Evolutionary conservation across 2,888 invertebrate species (phyloP).

Genomic region (Lochmaea capreae): DNA sequence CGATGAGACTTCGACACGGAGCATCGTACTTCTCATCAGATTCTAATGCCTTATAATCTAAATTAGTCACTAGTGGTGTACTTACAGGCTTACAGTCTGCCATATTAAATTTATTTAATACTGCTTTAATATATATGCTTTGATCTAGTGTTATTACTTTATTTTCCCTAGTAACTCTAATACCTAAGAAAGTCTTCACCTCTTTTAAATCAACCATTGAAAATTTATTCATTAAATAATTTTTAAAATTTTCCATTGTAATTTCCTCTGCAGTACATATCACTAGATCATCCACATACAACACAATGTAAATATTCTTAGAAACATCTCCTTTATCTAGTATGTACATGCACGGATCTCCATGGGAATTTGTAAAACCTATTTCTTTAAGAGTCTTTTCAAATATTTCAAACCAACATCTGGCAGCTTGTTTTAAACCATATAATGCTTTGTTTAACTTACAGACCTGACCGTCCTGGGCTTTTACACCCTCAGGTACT

Average conservation of each 20-base stretch:
- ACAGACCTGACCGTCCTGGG: not conserved
- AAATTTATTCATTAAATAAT: not conserved
- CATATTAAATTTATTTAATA: too few species aligned
- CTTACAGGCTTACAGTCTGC: too few species aligned
- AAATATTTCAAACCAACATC: constrained; percentile 8
- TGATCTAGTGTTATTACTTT: too few species aligned
- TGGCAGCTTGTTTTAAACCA: constrained; percentile 1
- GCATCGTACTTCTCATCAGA: too few species aligned
- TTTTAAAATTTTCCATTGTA: not conserved
- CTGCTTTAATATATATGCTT: too few species aligned
- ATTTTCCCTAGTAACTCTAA: too few species aligned
- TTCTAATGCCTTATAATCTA: too few species aligned
- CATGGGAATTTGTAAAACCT: not conserved
- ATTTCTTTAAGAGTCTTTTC: constrained; percentile 3
- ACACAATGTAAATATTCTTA: not conserved
- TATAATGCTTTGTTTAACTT: constrained; percentile 6
- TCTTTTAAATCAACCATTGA: too few species aligned
- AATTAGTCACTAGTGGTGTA: too few species aligned
- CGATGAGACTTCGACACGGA: too few species aligned
- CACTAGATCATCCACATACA: not conserved
- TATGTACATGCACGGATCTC: not conserved
- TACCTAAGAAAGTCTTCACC: not conserved
- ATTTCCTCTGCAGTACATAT: not conserved
- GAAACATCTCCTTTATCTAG: not conserved
- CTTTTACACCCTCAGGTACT: not conserved